These are phyloP conservation scores for Rhingia rostrata DNA, from an alignment of 2,888 invertebrate genomes.

Conservation along the genomic window DNA sequence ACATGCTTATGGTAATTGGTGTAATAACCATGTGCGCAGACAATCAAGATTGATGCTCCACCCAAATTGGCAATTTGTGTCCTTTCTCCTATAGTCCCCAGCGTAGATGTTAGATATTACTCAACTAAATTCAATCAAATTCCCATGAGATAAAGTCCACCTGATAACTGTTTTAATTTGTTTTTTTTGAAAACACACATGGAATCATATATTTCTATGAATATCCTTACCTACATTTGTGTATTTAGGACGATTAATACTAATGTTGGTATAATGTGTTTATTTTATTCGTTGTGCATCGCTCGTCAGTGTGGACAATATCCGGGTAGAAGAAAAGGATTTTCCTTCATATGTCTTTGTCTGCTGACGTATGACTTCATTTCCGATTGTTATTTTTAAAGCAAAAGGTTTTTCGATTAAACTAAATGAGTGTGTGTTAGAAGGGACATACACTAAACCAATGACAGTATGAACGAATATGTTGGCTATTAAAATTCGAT, in stretches of 20 bases:
- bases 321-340: neutral
- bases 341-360: conserved; percentile 2
- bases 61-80: conserved; percentile 24
- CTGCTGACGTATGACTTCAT: neutral
- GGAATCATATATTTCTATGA: neutral
- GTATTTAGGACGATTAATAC: conserved; percentile 3
- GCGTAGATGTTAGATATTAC: neutral
- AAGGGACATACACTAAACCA: neutral
- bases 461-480: neutral
- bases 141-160: conserved; percentile 18
- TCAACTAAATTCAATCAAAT: conserved; percentile 16
- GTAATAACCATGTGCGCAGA: conserved; percentile 39
- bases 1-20: conserved; percentile 53
- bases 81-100: neutral
- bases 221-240: neutral
- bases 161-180: conserved; percentile 2
- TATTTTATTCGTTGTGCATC: neutral
- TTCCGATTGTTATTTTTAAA: conserved; percentile 19
- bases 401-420: conserved; percentile 13
- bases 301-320: neutral
- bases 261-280: conserved; percentile 3
- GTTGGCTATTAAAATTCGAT: neutral
- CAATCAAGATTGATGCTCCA: conserved; percentile 46
- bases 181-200: neutral
- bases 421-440: neutral